A percentile compares a stretch with the other conserved stretches of the same genome.
Conservation (phyloP, 64 coral and sea anemone species). For the Actinia tenebrosa region DNA sequence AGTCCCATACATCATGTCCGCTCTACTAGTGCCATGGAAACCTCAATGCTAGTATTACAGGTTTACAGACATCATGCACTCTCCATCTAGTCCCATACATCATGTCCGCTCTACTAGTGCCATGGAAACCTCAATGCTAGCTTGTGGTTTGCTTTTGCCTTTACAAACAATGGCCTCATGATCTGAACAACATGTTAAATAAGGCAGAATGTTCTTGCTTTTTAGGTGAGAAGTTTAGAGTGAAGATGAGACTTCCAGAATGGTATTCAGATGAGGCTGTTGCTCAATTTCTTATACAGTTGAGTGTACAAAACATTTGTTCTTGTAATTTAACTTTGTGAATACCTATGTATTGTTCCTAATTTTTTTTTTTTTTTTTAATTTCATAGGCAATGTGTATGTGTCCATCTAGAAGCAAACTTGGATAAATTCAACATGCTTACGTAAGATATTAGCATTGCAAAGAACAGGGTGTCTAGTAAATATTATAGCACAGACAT, state of each 20-base stretch:
- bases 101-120: too few relatives aligned
- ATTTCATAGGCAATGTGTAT: slow-evolving; percentile 78
- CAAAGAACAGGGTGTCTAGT: too few relatives aligned
- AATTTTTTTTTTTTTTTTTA: neutral
- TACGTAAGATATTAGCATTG: slow-evolving; percentile 43
- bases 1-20: too few relatives aligned
- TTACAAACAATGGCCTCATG: too few relatives aligned
- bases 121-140: neutral
- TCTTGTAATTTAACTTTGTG: neutral
- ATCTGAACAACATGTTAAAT: neutral
- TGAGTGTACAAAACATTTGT: neutral
- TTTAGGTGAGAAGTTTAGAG: slow-evolving; percentile 89
- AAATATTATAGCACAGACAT: too few relatives aligned
- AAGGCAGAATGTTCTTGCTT: neutral
- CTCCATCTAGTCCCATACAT: too few relatives aligned
- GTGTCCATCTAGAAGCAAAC: slow-evolving; percentile 78
- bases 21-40: too few relatives aligned
- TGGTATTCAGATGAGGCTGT: slow-evolving; percentile 85
- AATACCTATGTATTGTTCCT: neutral
- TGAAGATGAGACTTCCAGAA: slow-evolving; percentile 74
- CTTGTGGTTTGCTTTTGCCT: too few relatives aligned
- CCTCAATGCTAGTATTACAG: too few relatives aligned
- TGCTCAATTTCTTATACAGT: slow-evolving; percentile 81
- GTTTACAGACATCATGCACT: too few relatives aligned
- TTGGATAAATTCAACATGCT: slow-evolving; percentile 96